phyloP scores from a whole-genome alignment of 2,113 vertebrate genomes.

The Poecilia latipinna region DNA sequence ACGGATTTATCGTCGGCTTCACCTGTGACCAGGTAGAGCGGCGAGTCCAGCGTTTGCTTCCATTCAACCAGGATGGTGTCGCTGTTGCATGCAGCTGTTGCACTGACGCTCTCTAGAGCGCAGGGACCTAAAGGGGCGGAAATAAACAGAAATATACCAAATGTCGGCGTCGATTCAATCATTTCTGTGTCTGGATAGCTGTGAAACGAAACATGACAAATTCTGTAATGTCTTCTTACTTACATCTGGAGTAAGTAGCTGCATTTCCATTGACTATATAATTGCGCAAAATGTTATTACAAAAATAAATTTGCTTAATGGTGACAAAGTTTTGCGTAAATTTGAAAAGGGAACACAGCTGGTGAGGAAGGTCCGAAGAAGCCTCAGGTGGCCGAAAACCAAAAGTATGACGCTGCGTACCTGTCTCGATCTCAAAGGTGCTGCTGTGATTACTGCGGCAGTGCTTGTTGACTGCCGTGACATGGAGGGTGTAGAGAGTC shows the following conservation, averaged over 20 bases:
- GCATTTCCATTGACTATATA: too few species aligned
- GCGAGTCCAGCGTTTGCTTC: conserved; percentile 44
- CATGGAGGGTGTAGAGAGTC: conserved; percentile 67
- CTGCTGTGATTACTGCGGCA: conserved; percentile 68
- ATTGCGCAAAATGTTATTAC: too few species aligned
- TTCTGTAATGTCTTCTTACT: too few species aligned
- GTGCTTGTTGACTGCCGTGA: conserved; percentile 68
- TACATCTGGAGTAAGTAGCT: too few species aligned
- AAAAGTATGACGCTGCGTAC: conserved; percentile 39
- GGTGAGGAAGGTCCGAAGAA: too few species aligned
- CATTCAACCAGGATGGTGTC: conserved; percentile 72
- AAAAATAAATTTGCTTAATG: too few species aligned
- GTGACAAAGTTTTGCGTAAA: too few species aligned
- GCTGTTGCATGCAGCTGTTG: conserved; percentile 64
- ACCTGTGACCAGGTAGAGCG: conserved; percentile 75
- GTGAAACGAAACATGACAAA: too few species aligned
- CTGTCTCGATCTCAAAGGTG: conserved; percentile 74
- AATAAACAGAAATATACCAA: background rate
- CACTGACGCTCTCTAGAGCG: conserved; percentile 61
- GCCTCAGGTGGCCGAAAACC: too few species aligned
- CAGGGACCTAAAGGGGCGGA: conserved; percentile 73
- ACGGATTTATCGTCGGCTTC: conserved; percentile 67
- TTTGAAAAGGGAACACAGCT: too few species aligned
- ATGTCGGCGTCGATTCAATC: background rate
- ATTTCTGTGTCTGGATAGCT: too few species aligned